Conservation (phyloP, 2,113 vertebrate species). For the Ailurus styani region DNA sequence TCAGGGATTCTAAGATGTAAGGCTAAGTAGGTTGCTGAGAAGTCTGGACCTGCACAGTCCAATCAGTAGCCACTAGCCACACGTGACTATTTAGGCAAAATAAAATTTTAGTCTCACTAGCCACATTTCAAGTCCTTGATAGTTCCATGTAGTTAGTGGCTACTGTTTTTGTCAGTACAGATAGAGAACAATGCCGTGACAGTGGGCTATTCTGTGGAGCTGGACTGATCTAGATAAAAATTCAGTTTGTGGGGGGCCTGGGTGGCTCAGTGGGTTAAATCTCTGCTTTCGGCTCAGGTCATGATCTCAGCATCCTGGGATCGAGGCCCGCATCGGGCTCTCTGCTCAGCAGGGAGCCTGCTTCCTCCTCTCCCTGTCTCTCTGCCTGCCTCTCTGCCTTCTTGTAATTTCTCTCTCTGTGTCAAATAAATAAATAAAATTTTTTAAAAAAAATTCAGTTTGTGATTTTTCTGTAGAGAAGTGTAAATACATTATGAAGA, state of each 20-base stretch:
- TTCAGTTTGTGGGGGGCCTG: neutral
- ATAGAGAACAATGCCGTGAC: neutral
- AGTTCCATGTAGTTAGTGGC: neutral
- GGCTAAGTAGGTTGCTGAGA: too few species aligned
- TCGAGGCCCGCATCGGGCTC: too few species aligned
- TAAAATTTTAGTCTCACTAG: neutral
- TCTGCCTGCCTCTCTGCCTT: too few species aligned
- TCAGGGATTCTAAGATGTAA: neutral
- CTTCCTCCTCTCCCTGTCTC: too few species aligned
- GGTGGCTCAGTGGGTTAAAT: too few species aligned
- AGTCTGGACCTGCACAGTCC: neutral
- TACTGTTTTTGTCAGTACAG: neutral
- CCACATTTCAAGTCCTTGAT: neutral
- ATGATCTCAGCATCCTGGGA: too few species aligned
- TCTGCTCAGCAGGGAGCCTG: too few species aligned
- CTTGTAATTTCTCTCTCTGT: too few species aligned
- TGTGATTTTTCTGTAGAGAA: neutral
- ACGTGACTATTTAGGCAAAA: neutral
- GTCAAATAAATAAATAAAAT: too few species aligned
- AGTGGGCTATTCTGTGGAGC: neutral
- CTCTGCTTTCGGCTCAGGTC: too few species aligned
- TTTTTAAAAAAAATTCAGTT: neutral
- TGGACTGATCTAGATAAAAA: neutral
- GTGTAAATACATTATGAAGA: neutral
- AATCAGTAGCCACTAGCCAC: neutral